Conservation (phyloP, 2,113 vertebrate species). For the Psammodynastes pulverulentus region DNA sequence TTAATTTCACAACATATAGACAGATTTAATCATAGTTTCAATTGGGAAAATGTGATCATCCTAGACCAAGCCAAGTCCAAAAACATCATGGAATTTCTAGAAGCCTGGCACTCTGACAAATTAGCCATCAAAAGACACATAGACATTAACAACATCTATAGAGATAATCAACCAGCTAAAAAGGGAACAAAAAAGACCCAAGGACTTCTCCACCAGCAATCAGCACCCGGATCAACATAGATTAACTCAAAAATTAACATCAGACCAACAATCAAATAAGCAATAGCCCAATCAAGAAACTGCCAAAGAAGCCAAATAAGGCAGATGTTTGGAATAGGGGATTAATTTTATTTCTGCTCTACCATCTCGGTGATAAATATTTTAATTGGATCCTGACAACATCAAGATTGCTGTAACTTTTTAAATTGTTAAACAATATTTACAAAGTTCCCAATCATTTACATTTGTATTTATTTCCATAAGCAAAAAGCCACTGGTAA, state of each 20-base stretch:
- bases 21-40: not conserved
- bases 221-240: not conserved
- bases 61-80: not conserved
- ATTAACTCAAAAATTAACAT: not conserved
- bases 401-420: constrained; percentile 50
- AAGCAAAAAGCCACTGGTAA: constrained; percentile 32
- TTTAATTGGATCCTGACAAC: constrained; percentile 54
- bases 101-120: not conserved
- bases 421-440: constrained; percentile 49
- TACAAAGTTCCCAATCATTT: constrained; percentile 39
- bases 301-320: constrained; percentile 37
- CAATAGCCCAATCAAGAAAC: not conserved
- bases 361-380: constrained; percentile 45
- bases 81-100: not conserved
- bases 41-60: not conserved
- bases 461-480: constrained; percentile 25
- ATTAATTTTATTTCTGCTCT: constrained; percentile 56
- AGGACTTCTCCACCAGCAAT: not conserved
- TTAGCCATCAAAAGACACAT: not conserved
- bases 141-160: not conserved
- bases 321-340: constrained; percentile 42
- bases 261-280: not conserved
- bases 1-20: not conserved
- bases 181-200: not conserved
- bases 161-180: not conserved